Base-by-base conservation (phyloP, 2,113 vertebrate genomes). In the Glaucidium brasilianum region DNA sequence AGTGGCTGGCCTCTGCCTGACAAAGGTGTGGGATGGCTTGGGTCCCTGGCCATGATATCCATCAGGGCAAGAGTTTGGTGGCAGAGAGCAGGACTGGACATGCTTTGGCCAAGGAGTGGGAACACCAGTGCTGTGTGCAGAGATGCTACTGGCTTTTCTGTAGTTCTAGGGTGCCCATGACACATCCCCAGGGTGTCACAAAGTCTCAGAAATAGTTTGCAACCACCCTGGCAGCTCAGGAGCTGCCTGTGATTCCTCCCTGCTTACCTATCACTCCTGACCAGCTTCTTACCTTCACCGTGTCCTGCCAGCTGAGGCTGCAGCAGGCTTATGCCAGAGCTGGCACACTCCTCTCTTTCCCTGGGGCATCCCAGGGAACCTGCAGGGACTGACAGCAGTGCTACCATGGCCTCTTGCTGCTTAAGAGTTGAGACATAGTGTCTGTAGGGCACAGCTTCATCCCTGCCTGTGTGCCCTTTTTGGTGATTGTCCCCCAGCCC, bases 331-430 rank as follows among this genome's bases (percentile, higher is more conserved):
- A 37, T 3, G 4, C 22, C 41, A 47, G 22, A 75, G 35, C 8
- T 64, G 66, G 17, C 20, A 49, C 0, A 0, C 15, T 81, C 34
- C 37, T 69, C 9, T 52, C 30, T 35, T 85, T 56, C 49, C 59
- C 32, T 82, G 19, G 23, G 52, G 27, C 50, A 71, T 85, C 12
- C 17, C 26, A 18, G 15, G 47, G 17, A 27, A 50, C 41, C 29
- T 1, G 12, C 37, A 50, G 27, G 52, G 55, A 34, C 21, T 2
- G 6, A 59, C 2, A 1, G 52, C 52, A 93, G 62, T 85, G 39
- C 8, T 66, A 25, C 16, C 7, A 23, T 49, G 32, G 27, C 41
- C 94, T 50, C 49, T 55, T 91, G 76, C 50, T 74, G 21, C 84
- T 34, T 50, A n/a, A n/a, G 18, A 84, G 26, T 26, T 7, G 1